These are phyloP conservation scores for Whitmania pigra DNA, from an alignment of 1,140 invertebrate genomes.

Conservation along the genomic window DNA sequence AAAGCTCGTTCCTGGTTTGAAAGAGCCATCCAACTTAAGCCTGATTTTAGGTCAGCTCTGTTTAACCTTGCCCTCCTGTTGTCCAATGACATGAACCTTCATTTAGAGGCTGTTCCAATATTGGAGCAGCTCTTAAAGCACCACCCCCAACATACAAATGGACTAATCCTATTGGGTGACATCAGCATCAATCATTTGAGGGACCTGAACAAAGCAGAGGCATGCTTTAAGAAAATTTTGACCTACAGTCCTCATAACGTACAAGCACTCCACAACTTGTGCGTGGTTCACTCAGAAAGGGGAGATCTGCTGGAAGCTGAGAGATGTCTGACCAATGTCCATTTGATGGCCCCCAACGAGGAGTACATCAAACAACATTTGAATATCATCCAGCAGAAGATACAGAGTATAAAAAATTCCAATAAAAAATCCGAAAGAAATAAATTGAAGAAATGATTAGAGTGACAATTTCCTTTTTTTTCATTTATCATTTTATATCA, in stretches of 20 bases:
- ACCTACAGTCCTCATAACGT: constrained; percentile 76
- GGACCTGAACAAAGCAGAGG: constrained; percentile 52
- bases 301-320: constrained; percentile 69
- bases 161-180: constrained; percentile 80
- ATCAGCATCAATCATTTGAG: constrained; percentile 93
- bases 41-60: constrained; percentile 68
- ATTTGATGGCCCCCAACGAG: constrained; percentile 61
- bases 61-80: constrained; percentile 85
- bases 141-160: constrained; percentile 87
- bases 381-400: constrained; percentile 62
- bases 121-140: constrained; percentile 70
- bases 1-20: constrained; percentile 50
- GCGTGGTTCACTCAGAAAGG: constrained; percentile 83
- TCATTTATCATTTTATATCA: not conserved
- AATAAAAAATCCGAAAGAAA: constrained; percentile 17
- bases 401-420: constrained; percentile 27
- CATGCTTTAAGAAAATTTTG: constrained; percentile 75
- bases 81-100: constrained; percentile 65
- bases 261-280: constrained; percentile 86
- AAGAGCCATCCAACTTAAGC: constrained; percentile 39
- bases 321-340: constrained; percentile 65
- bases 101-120: constrained; percentile 79
- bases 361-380: constrained; percentile 80
- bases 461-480: not conserved
- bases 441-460: constrained; percentile 15